These are phyloP conservation scores for Caenorhabditis tropicalis DNA, from an alignment of 1,140 invertebrate genomes.

Conservation along the genomic window DNA sequence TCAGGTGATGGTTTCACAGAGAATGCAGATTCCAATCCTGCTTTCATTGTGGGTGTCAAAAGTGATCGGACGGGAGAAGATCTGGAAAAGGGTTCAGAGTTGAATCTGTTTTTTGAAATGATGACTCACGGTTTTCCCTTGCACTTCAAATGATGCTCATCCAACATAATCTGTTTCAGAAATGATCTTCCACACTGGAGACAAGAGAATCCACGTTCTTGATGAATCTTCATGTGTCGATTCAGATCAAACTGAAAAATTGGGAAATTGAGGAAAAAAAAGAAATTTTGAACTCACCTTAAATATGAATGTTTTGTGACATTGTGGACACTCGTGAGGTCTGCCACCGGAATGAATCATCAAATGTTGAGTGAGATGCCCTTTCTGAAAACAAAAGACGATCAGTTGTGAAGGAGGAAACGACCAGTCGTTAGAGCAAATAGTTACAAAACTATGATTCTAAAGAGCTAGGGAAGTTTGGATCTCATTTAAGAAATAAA, in stretches of 20 bases:
- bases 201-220: slow-evolving; percentile 65
- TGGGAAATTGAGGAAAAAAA: not conserved
- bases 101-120: too few relatives aligned
- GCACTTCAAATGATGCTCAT: slow-evolving; percentile 66
- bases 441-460: not conserved
- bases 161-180: slow-evolving; percentile 59
- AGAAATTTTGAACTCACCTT: slow-evolving; percentile 49
- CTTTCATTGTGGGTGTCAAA: not conserved
- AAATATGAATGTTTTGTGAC: slow-evolving; percentile 87
- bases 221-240: slow-evolving; percentile 71
- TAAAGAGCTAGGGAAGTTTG: too few relatives aligned
- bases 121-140: slow-evolving; percentile 59
- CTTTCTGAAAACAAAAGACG: slow-evolving; percentile 66
- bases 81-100: not conserved
- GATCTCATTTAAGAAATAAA: too few relatives aligned
- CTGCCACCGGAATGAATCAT: slow-evolving; percentile 76
- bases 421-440: not conserved
- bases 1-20: not conserved
- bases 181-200: slow-evolving; percentile 63
- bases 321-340: slow-evolving; percentile 95
- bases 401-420: not conserved
- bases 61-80: slow-evolving; percentile 25
- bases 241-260: slow-evolving; percentile 65
- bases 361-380: slow-evolving; percentile 71
- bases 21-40: not conserved